Conservation (phyloP, 2,113 vertebrate species). For the Erythrolamprus reginae region DNA sequence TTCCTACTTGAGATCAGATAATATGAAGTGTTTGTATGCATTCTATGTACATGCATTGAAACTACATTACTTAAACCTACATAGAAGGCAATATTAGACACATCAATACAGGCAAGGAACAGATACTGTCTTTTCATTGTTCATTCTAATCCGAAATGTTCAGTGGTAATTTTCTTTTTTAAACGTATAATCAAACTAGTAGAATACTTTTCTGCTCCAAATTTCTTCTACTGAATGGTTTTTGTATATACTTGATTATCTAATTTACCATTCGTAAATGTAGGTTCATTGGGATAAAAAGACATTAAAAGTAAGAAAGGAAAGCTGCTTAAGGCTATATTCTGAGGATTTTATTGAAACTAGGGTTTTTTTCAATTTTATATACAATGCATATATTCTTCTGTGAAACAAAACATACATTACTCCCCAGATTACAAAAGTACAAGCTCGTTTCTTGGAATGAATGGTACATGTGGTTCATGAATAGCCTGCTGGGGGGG, state of each 20-base stretch:
- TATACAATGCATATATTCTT: neutral
- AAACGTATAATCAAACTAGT: constrained; percentile 29
- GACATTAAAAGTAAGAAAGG: neutral
- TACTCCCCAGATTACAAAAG: neutral
- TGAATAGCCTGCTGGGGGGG: neutral
- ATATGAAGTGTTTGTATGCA: constrained; percentile 23
- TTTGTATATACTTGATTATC: neutral
- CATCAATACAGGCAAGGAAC: neutral
- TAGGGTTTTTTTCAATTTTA: neutral
- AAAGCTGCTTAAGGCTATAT: neutral
- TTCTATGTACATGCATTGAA: constrained; percentile 15
- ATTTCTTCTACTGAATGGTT: neutral
- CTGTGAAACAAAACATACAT: neutral
- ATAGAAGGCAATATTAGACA: constrained; percentile 11
- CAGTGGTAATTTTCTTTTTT: constrained; percentile 6
- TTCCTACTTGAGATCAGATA: constrained; percentile 32
- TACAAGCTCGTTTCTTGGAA: neutral
- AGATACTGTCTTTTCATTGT: neutral
- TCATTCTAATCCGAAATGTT: neutral
- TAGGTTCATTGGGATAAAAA: neutral
- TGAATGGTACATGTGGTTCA: neutral
- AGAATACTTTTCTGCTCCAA: constrained; percentile 6
- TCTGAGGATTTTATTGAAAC: neutral
- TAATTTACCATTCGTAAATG: neutral
- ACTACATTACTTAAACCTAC: neutral